Evolutionary conservation across 2,113 vertebrate genomes (phyloP).

Genomic region (Chionomys nivalis): DNA sequence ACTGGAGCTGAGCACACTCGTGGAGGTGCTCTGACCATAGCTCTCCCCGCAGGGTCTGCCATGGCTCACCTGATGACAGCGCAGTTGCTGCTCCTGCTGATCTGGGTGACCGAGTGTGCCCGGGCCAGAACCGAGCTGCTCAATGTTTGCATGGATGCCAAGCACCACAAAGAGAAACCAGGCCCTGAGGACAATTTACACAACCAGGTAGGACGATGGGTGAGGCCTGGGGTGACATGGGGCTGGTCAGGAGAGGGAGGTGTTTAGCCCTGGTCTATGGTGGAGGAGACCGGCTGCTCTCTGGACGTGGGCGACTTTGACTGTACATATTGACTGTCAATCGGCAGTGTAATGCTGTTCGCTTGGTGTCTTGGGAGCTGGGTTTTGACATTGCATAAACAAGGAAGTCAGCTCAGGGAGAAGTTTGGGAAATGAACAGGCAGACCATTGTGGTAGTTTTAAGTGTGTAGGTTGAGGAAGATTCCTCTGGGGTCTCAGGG

Average conservation of each 20-base stretch:
- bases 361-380: background rate
- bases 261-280: background rate
- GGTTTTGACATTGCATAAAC: background rate
- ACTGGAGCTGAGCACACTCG: background rate
- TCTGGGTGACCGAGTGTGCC: background rate
- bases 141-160: constrained; percentile 94
- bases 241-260: background rate
- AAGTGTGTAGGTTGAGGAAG: background rate
- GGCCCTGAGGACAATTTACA: constrained; percentile 90
- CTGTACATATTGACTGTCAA: background rate
- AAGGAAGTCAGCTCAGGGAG: background rate
- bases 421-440: background rate
- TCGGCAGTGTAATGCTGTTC: too few species aligned
- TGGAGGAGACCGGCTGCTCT: background rate
- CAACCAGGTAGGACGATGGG: constrained; percentile 79
- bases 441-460: background rate
- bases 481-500: background rate
- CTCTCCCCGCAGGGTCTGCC: constrained; percentile 37
- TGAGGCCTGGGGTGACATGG: background rate
- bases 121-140: constrained; percentile 83
- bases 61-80: constrained; percentile 53
- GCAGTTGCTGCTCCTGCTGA: constrained; percentile 54
- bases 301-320: background rate
- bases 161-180: constrained; percentile 92
- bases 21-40: background rate